Evolutionary conservation across 2,797 vertebrate genomes (phyloP).

Genomic region (Arnoldichthys spilopterus): DNA sequence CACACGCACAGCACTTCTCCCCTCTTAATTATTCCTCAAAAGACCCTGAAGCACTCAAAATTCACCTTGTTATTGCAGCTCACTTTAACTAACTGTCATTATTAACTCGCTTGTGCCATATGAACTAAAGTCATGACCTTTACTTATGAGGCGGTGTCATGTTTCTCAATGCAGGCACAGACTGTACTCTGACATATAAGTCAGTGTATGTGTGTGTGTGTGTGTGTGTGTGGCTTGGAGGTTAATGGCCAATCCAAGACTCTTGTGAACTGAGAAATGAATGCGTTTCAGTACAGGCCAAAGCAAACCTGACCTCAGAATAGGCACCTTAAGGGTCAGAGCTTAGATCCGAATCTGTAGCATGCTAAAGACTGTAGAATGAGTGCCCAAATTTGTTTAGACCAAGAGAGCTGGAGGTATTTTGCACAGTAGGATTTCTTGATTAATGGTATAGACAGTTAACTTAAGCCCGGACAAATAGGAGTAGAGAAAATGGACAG

Average conservation of each 20-base stretch:
- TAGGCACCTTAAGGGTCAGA: not conserved
- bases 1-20: constrained; percentile 1
- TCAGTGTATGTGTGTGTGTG: constrained; percentile 52
- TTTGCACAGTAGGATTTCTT: not conserved
- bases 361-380: not conserved
- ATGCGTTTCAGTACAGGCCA: not conserved
- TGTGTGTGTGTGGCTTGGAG: constrained; percentile 55
- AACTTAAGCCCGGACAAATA: not conserved
- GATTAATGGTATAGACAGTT: too few species aligned
- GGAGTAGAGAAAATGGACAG: not conserved
- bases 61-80: constrained; percentile 67
- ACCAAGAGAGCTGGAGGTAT: not conserved
- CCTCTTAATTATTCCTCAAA: constrained; percentile 68
- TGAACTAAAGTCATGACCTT: constrained; percentile 81
- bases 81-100: constrained; percentile 80
- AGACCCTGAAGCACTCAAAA: constrained; percentile 70
- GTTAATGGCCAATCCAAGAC: constrained; percentile 49
- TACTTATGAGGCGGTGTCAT: constrained; percentile 77
- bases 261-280: constrained; percentile 17
- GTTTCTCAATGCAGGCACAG: constrained; percentile 63
- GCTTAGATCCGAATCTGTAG: not conserved
- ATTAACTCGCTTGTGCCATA: constrained; percentile 44
- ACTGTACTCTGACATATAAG: constrained; percentile 33
- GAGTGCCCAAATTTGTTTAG: not conserved
- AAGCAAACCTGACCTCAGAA: not conserved